Evolutionary conservation across 1,140 invertebrate genomes (phyloP).

Genomic region (Cydia strobilella): DNA sequence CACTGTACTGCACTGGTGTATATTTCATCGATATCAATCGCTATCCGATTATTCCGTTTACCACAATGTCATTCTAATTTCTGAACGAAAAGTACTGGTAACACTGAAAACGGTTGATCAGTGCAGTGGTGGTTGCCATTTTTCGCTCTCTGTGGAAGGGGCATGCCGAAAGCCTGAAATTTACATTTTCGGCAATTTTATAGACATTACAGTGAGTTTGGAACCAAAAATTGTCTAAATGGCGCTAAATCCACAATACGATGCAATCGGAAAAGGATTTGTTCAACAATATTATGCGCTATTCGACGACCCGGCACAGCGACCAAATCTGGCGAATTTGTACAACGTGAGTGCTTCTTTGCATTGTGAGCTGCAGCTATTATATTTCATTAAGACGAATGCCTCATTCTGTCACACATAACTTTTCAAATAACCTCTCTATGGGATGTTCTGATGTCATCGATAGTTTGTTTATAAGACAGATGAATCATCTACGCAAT

Average conservation of each 20-base stretch:
- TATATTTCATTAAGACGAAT: background rate
- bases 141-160: constrained; percentile 31
- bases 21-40: background rate
- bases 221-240: constrained; percentile 77
- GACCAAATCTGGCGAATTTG: constrained; percentile 91
- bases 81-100: constrained; percentile 3
- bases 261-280: constrained; percentile 95
- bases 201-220: constrained; percentile 48
- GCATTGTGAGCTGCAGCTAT: constrained; percentile 13
- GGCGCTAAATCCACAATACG: constrained; percentile 93
- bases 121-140: constrained; percentile 21
- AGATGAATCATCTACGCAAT: constrained; percentile 25
- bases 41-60: too few relatives aligned
- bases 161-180: constrained; percentile 47
- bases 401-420: background rate
- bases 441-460: constrained; percentile 4
- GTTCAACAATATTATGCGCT: constrained; percentile 95
- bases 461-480: constrained; percentile 12
- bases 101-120: constrained; percentile 8
- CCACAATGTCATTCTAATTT: background rate
- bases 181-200: constrained; percentile 48
- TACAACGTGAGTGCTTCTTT: constrained; percentile 91
- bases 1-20: too few relatives aligned
- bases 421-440: constrained; percentile 7
- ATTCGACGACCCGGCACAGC: constrained; percentile 92